phyloP scores from a whole-genome alignment of 2,797 vertebrate genomes.

The Artibeus jamaicensis region DNA sequence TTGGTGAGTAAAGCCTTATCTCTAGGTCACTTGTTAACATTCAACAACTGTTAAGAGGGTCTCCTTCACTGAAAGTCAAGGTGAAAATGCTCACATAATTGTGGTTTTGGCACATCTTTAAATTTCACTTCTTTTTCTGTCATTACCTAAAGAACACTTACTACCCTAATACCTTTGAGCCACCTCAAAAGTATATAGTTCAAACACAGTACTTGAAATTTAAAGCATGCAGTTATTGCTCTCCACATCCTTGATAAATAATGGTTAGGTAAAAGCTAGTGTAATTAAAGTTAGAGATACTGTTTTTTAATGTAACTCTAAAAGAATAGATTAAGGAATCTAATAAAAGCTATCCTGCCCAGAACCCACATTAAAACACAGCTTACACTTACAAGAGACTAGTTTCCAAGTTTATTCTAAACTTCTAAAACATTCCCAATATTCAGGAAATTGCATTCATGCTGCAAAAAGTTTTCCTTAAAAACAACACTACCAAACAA shows the following conservation, averaged over 20 bases:
- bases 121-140: slow-evolving; percentile 42
- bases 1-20: background rate
- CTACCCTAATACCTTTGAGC: background rate
- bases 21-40: slow-evolving; percentile 29
- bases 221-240: slow-evolving; percentile 36
- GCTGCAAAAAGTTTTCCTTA: slow-evolving; percentile 37
- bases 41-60: background rate
- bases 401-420: slow-evolving; percentile 35
- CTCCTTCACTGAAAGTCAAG: slow-evolving; percentile 14
- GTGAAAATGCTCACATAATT: background rate
- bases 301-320: slow-evolving; percentile 27
- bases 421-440: slow-evolving; percentile 29
- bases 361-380: slow-evolving; percentile 35
- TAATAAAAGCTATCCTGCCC: slow-evolving; percentile 30
- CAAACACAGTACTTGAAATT: slow-evolving; percentile 41
- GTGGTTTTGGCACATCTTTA: background rate
- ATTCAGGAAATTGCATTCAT: background rate
- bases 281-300: slow-evolving; percentile 25
- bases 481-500: slow-evolving; percentile 52
- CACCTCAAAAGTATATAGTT: background rate
- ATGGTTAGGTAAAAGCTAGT: slow-evolving; percentile 11
- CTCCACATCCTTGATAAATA: slow-evolving; percentile 42
- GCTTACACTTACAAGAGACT: slow-evolving; percentile 13
- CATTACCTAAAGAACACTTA: slow-evolving; percentile 36
- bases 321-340: slow-evolving; percentile 24